A percentile compares a stretch with the other conserved stretches of the same genome.
Evolutionary conservation across 2,888 invertebrate genomes (phyloP).

Genomic region (Agrochola lota): DNA sequence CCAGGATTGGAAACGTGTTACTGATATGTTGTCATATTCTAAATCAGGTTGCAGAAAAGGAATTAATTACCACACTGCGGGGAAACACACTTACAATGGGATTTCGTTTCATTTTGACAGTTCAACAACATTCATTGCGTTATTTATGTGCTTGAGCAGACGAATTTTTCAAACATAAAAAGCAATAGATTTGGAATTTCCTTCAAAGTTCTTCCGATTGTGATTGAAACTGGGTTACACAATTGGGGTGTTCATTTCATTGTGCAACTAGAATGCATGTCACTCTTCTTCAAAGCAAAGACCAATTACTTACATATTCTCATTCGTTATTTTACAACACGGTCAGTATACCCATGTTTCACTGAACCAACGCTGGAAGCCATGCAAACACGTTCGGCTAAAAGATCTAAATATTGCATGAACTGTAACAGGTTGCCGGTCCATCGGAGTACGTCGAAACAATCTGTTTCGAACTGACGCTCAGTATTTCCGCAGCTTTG

Average conservation of each 20-base stretch:
- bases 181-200: no score
- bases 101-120: no score
- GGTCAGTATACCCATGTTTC: not conserved
- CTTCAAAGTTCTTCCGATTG: no score
- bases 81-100: no score
- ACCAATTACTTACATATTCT: not conserved
- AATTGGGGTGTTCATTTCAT: no score
- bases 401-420: constrained; percentile 48
- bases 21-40: not conserved
- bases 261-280: not conserved
- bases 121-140: no score
- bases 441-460: constrained; percentile 47
- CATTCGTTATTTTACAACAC: not conserved
- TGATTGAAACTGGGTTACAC: no score
- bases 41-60: not conserved
- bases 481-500: constrained; percentile 25
- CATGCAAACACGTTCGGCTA: constrained; percentile 20
- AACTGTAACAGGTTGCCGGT: constrained; percentile 57
- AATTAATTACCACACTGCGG: no score
- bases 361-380: constrained; percentile 16
- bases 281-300: not conserved
- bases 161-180: no score
- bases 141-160: no score
- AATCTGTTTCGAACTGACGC: constrained; percentile 38
- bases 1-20: not conserved